phyloP scores from a whole-genome alignment of 2,888 invertebrate genomes.

The Sarcophaga variegata region DNA sequence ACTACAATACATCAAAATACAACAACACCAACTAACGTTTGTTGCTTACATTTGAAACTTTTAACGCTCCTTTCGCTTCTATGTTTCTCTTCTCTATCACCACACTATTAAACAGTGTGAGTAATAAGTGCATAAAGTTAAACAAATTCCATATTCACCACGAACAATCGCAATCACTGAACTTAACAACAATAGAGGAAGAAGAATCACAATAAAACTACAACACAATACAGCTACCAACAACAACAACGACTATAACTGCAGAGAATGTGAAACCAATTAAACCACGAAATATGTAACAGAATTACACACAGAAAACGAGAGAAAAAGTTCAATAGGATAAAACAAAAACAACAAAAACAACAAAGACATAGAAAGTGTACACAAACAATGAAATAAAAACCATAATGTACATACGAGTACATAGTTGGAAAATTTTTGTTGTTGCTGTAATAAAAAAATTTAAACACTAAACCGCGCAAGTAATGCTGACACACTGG shows the following conservation, averaged over 20 bases:
- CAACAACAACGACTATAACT: slow-evolving; percentile 1
- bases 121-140: slow-evolving; percentile 20
- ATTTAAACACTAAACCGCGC: too few species aligned
- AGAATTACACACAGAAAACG: background rate
- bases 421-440: too few species aligned
- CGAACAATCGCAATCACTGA: slow-evolving; percentile 2
- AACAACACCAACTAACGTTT: background rate
- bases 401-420: background rate
- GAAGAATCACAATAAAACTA: background rate
- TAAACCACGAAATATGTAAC: slow-evolving; percentile 58
- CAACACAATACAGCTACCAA: slow-evolving; percentile 28
- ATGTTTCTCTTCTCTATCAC: background rate
- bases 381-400: slow-evolving; percentile 2
- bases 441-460: too few species aligned
- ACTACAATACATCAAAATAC: background rate
- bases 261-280: slow-evolving; percentile 57
- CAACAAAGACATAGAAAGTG: background rate
- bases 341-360: background rate
- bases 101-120: slow-evolving; percentile 5
- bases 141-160: slow-evolving; percentile 45
- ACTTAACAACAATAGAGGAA: background rate
- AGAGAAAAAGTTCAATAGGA: background rate
- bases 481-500: too few species aligned
- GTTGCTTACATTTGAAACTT: background rate
- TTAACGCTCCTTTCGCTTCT: background rate